Evolutionary conservation across 2,888 invertebrate genomes (phyloP), one percentile per base, ranked within the genome.

Genomic region (Nemapogon koenigi): DNA sequence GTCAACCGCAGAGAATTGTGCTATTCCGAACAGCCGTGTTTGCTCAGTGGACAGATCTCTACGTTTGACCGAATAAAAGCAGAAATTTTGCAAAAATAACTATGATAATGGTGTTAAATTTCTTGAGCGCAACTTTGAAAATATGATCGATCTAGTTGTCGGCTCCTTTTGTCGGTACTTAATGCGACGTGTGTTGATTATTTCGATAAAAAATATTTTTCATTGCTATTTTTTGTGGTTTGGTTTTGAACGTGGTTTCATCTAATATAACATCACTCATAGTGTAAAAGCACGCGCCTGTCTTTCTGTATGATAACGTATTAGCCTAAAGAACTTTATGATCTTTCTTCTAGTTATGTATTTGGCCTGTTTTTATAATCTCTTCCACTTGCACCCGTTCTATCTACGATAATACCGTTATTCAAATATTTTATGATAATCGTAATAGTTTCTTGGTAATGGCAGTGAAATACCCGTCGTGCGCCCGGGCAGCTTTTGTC

Each of bases 21-120:
- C 49, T 48, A 58, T 52, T 54, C 48, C 60, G 50, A 55, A 55
- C 60, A 56, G 55, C 62, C 55, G 58, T 73, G 67, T 76, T 76
- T 75, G 65, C 58, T 54, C 58, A 57, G 66, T 69, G 75, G 72
- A 68, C 73, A 64, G 52, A 58, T 18, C 33, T 33, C 11, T 49
- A 52, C 56, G 58, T 58, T 52, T 53, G 48, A 45, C 52, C 59
- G 58, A 62, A 71, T 66, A 73, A 71, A 65, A 50, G 69, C 53
- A 65, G 66, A 58, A 69, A 59, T 59, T 61, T 56, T 35, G 61
- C 57, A 60, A 48, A 57, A 57, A 53, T 48, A 52, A 44, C 51
- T 58, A 51, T 60, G 52, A 70, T 67, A 70, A 69, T 66, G 62
- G 75, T 70, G 71, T 75, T 75, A 67, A 70, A 71, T 76, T 73